These are phyloP conservation scores for Tragulus kanchil DNA, from an alignment of 2,113 vertebrate genomes.

Conservation along the genomic window DNA sequence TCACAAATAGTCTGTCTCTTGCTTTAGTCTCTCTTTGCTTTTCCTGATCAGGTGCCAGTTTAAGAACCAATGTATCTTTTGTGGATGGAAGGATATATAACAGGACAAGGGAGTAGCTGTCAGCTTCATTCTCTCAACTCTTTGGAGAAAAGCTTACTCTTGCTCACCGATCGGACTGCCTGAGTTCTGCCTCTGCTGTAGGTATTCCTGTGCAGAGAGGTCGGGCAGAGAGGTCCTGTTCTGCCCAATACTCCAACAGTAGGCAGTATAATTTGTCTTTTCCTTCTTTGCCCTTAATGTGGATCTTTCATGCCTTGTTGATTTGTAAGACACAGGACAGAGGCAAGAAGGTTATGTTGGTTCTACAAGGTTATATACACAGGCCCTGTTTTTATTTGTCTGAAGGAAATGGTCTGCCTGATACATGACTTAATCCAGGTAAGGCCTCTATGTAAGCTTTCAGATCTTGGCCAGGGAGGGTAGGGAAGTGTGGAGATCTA, in stretches of 20 bases:
- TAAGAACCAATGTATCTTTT: neutral
- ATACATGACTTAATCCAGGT: neutral
- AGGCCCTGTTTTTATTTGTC: neutral
- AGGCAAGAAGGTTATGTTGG: neutral
- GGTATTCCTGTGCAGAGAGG: neutral
- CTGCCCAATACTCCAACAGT: neutral
- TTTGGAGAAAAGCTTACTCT: neutral
- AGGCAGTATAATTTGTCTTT: neutral
- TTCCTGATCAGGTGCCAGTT: neutral
- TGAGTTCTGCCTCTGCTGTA: neutral
- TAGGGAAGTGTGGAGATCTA: neutral
- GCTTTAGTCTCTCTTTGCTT: neutral
- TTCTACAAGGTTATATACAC: neutral
- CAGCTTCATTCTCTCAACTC: neutral
- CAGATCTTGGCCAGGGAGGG: neutral
- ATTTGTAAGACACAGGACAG: conserved; percentile 12
- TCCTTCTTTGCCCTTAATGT: neutral
- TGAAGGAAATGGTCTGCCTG: too few species aligned
- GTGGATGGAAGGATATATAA: neutral
- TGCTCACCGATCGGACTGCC: neutral
- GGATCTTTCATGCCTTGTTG: neutral
- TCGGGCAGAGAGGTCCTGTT: neutral
- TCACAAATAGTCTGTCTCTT: neutral
- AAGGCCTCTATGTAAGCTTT: neutral
- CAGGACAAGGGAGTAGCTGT: neutral